These are phyloP conservation scores for Ophion ventricosus DNA, from an alignment of 2,888 invertebrate species.

Conservation along the genomic window DNA sequence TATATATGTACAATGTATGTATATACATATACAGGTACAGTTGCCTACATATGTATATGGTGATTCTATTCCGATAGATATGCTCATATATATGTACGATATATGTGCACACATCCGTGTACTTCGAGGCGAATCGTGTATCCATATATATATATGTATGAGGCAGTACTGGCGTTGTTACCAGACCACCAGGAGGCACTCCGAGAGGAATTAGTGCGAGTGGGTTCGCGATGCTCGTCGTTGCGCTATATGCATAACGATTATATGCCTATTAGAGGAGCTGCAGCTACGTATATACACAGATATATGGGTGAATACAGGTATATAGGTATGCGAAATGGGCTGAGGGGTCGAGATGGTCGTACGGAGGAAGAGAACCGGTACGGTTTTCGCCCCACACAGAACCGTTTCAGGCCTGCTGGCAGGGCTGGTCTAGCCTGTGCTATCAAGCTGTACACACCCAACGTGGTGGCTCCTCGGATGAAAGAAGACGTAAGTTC, in stretches of 20 bases:
- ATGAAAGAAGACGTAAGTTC: conserved; percentile 2
- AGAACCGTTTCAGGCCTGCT: conserved; percentile 33
- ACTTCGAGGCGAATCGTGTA: conserved; percentile 41
- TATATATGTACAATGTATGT: conserved; percentile 44
- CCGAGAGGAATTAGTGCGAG: conserved; percentile 65
- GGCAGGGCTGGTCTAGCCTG: conserved; percentile 11
- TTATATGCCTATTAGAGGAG: conserved; percentile 83
- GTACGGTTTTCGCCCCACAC: conserved; percentile 13
- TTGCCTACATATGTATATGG: conserved; percentile 23
- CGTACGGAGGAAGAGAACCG: conserved; percentile 60
- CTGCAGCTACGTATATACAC: conserved; percentile 68
- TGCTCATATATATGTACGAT: conserved; percentile 8
- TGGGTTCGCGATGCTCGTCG: conserved; percentile 61
- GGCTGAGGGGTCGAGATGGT: conserved; percentile 54
- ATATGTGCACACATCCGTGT: conserved; percentile 21
- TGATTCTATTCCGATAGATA: conserved; percentile 25
- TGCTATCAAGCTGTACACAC: neutral
- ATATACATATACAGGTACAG: conserved; percentile 42
- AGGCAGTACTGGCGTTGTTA: conserved; percentile 35
- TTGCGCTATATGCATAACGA: conserved; percentile 79
- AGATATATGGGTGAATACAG: neutral
- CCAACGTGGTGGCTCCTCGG: neutral
- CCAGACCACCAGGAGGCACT: conserved; percentile 62
- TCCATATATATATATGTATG: conserved; percentile 58
- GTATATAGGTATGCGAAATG: conserved; percentile 9